Conservation (phyloP, 2,113 vertebrate species). For the Lagenorhynchus albirostris region DNA sequence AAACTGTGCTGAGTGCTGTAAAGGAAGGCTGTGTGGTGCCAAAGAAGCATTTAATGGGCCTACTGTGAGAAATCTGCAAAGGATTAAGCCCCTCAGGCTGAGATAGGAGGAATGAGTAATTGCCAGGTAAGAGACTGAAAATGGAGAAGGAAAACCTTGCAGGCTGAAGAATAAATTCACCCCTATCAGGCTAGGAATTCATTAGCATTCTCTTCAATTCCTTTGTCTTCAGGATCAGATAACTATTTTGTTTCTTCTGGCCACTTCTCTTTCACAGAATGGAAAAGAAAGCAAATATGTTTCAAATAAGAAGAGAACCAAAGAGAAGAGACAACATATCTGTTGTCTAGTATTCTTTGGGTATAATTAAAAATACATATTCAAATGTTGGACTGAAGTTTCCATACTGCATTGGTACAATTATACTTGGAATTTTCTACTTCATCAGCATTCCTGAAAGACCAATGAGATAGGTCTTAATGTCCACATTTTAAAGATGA, state of each 20-base stretch:
- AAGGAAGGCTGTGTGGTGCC: not conserved
- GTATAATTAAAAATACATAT: not conserved
- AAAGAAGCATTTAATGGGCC: not conserved
- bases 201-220: not conserved
- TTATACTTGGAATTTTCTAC: not conserved
- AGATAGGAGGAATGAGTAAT: not conserved
- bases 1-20: not conserved
- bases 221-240: not conserved
- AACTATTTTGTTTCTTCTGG: slow-evolving; percentile 2
- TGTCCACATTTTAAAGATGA: not conserved
- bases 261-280: not conserved
- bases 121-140: not conserved
- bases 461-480: not conserved
- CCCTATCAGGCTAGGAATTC: not conserved
- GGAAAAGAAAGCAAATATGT: not conserved
- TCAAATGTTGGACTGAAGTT: not conserved
- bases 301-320: not conserved
- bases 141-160: not conserved
- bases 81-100: not conserved
- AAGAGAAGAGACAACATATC: not conserved
- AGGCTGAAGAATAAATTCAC: not conserved
- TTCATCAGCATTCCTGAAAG: not conserved
- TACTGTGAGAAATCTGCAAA: not conserved
- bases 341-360: not conserved
- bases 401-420: not conserved